Evolutionary conservation across 1,140 invertebrate species (phyloP), one percentile per base, ranked within the genome.

Genomic region (Dermatophagoides farinae): DNA sequence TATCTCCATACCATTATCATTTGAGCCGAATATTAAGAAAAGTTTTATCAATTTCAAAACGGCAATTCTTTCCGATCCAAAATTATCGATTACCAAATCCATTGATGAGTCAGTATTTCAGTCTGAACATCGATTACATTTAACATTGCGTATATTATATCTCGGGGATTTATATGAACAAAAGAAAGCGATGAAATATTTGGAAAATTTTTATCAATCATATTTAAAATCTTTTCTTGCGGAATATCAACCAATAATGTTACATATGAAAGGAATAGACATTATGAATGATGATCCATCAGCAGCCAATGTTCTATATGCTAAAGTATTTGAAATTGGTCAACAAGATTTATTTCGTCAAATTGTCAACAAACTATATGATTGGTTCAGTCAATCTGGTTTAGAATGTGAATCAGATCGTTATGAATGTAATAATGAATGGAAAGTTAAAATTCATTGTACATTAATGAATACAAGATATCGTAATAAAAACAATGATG

Each of bases 241-340:
- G 14, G 25, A 55, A 55, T 5, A 44, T 14, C 10, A 55, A 12
- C 25, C 25, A 18, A 44, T 55, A 18, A 37, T 12, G 23, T 23
- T 55, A 12, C 53, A 44, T 2, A 38, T 55, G 12, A 55, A 55
- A 23, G 53, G 53, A n/a, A 12, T 55, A 11, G 53, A 55, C 31
- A 41, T 41, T 44, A 55, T 55, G 53, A 55, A 55, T 25, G 53
- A 55, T 23, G 53, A 55, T 44, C 53, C 53, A 23, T 18, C n/a
- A 1, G 53, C 39, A 44, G 53, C 41, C 2, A n/a, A 44, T n/a
- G 31, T 55, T 12, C 5, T 55, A 8, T 55, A 41, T 44, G 53
- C 53, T 6, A 55, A 55, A 44, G 53, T 55, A 2, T 14, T 25
- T n/a, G 53, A 55, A 44, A 18, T 44, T 44, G 23, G n/a, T 18